Conservation (phyloP, 2,888 invertebrate genomes). For the Timema cristinae region DNA sequence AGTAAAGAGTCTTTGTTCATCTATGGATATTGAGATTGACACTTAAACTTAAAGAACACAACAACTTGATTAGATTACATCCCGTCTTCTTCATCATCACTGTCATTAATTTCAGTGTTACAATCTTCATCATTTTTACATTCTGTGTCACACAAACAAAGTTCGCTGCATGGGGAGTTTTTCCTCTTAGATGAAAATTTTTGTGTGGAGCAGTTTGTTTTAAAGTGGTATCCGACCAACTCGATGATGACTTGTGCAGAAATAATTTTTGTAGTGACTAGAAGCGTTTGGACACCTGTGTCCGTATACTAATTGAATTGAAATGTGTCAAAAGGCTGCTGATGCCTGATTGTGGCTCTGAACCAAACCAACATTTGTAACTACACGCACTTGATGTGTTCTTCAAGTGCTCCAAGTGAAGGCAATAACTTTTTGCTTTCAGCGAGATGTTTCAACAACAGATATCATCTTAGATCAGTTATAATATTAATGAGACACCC, state of each 20-base stretch:
- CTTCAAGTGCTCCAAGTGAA: neutral
- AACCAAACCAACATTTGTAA: neutral
- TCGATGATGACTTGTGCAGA: neutral
- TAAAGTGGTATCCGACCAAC: neutral
- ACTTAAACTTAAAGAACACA: neutral
- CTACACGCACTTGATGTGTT: neutral
- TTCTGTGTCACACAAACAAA: neutral
- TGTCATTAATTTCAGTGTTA: neutral
- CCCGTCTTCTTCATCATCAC: neutral
- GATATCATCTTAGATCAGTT: neutral
- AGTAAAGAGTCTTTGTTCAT: neutral
- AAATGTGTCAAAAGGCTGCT: neutral
- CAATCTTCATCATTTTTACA: constrained; percentile 1
- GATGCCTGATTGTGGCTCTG: neutral
- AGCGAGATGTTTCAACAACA: neutral
- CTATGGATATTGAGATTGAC: neutral
- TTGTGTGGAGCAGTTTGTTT: too few relatives aligned
- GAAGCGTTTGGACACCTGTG: neutral
- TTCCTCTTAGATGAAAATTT: neutral
- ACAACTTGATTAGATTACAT: neutral
- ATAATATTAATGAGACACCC: neutral
- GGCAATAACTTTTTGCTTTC: neutral
- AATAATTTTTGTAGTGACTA: neutral
- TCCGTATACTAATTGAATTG: neutral
- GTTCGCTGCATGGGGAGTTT: neutral